Evolutionary conservation across 2,888 invertebrate species (phyloP), one percentile per base, ranked within the genome.

Genomic region (Corythucha ciliata): DNA sequence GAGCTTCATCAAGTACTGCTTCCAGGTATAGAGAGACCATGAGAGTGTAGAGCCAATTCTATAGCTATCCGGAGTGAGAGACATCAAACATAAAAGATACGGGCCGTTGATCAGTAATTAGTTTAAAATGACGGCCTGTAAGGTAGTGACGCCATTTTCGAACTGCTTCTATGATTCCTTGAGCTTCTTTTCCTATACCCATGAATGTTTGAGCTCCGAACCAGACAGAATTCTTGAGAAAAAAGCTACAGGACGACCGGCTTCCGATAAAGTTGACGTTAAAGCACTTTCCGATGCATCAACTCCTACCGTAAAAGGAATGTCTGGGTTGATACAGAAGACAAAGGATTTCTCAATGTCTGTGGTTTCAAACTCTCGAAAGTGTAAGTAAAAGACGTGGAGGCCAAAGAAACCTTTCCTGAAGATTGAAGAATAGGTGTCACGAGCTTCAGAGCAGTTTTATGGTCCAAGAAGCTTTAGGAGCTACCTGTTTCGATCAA

Each of bases 251-350:
- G 51, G 51, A 8, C 37, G 21, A 4, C 10, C 14, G 7, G 4
- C n/a, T 26, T 45, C 37, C 2, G 37, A 44, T 2, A 45, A 18
- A 3, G 27, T 36, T 2, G 51, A 44, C 8, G 29, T 36, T 18
- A 50, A 36, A 10, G 50, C 12, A 6, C 21, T 10, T n/a, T 50
- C 44, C 3, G 50, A 33, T 8, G 44, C 44, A 25, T 50, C 44
- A 2, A 36, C 45, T 34, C 45, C 50, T 2, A 50, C 50, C 1
- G n/a, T 22, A 18, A 50, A 50, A 1, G 25, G 44, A 8, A 34
- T 14, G 20, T 49, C 32, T 6, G 7, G 7, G 18, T 36, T 29
- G 16, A 44, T 32, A 6, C 27, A 18, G 18, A 29, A 7, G 6
- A 44, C 29, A 34, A 22, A 7, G 29, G 34, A 8, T 16, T 44